Base-by-base conservation (phyloP, 2,888 invertebrate species). In the Drosophila ezoana region DNA sequence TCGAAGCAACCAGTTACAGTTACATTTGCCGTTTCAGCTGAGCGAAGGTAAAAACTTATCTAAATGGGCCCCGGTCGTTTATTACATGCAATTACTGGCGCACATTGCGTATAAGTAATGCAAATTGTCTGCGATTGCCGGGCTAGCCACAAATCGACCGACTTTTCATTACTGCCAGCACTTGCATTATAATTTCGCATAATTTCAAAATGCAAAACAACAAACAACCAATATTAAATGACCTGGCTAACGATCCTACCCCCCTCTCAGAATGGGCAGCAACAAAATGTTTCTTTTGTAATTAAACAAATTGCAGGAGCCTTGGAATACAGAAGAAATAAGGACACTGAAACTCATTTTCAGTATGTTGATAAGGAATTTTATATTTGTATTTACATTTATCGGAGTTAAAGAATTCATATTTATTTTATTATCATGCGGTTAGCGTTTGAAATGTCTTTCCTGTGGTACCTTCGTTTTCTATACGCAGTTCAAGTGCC, bases 61-160 rank as follows among this genome's bases (percentile, higher is more conserved):
- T 87, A 77, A 87, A 83, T 87, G 88, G 82, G 82, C 63, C 40
- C 35, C 56, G 62, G 33, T 72, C 76, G 73, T 85, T 85, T 83
- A 83, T 83, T 81, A 70, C 79, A 54, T 73, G 87, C 87, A 87
- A 83, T 83, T 83, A 87, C 64, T 33, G 64, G 40, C 75, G 20
- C 47, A 75, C 79, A 59, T 59, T 78, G 81, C 83, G 83, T 86
- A 85, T 79, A 81, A 65, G 79, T 80, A 81, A 79, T 77, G 68
- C 68, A 63, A 77, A 58, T 77, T 70, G 65, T 63, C 73, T 59
- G 58, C 63, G 44, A 65, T 77, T 70, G 58, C 41, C 49, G 35
- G 14, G 51, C 54, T 48, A 49, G 14, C 28, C 38, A 44, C 45
- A 65, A 57, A 57, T 53, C 76, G 63, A 74, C 70, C 70, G 76